phyloP scores from a whole-genome alignment of 2,888 invertebrate genomes.

The Criorhina ranunculi region DNA sequence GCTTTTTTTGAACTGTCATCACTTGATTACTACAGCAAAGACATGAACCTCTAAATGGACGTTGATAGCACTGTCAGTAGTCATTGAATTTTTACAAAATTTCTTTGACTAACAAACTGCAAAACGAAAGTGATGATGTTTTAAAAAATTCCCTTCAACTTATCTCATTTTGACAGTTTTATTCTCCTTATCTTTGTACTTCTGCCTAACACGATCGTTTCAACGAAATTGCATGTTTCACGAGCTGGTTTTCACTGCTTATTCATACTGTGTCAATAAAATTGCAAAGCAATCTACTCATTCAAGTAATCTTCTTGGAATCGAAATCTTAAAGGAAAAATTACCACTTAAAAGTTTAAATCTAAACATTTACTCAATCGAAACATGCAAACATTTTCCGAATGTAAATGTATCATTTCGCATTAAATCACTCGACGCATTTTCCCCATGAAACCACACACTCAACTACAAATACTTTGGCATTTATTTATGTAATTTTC shows the following conservation, averaged over 20 bases:
- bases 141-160: background rate
- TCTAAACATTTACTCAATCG: slow-evolving; percentile 51
- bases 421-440: slow-evolving; percentile 36
- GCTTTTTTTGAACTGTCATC: no score
- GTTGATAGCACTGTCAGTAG: background rate
- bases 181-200: background rate
- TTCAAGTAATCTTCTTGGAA: slow-evolving; percentile 1
- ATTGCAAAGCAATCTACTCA: background rate
- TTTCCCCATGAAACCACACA: slow-evolving; percentile 31
- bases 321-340: slow-evolving; percentile 1
- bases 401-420: slow-evolving; percentile 12
- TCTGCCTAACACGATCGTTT: background rate
- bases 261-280: slow-evolving; percentile 11
- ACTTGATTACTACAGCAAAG: no score
- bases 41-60: no score
- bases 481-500: slow-evolving; percentile 47
- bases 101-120: background rate
- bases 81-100: background rate
- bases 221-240: slow-evolving; percentile 3
- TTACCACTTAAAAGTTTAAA: slow-evolving; percentile 17
- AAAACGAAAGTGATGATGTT: no score
- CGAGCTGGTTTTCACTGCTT: slow-evolving; percentile 14
- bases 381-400: slow-evolving; percentile 13
- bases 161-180: background rate
- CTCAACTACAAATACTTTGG: background rate